phyloP scores from a whole-genome alignment of 2,113 vertebrate genomes.

The Podocnemis expansa region DNA sequence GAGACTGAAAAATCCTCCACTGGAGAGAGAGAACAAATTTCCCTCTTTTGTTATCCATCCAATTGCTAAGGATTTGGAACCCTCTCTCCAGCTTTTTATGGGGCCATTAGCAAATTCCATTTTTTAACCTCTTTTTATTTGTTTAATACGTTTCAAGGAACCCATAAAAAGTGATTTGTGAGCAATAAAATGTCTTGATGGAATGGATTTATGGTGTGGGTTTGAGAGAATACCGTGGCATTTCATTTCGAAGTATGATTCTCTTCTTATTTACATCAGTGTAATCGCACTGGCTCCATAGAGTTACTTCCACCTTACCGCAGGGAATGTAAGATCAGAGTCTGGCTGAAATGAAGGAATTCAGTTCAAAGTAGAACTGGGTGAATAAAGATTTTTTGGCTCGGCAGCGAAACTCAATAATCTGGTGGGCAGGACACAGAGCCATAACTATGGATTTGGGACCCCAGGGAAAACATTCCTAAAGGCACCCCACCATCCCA shows the following conservation, averaged over 20 bases:
- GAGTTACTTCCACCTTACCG: not conserved
- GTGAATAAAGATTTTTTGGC: not conserved
- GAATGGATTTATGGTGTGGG: not conserved
- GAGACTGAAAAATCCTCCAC: not conserved
- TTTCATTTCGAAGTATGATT: not conserved
- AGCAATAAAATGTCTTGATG: not conserved
- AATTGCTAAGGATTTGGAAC: not conserved
- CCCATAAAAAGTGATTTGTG: not conserved
- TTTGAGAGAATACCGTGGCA: not conserved
- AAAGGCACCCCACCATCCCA: no score
- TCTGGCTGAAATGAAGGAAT: not conserved
- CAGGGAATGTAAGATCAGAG: not conserved
- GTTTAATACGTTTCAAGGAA: not conserved
- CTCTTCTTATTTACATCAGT: not conserved
- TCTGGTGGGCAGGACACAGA: no score
- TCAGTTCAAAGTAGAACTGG: not conserved
- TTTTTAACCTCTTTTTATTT: not conserved
- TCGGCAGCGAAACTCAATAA: not conserved
- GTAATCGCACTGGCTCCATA: not conserved
- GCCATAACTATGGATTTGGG: no score
- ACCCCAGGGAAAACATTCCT: no score
- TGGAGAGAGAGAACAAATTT: not conserved
- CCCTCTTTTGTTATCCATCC: not conserved
- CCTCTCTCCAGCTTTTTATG: not conserved
- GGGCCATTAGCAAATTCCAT: not conserved